Evolutionary conservation across 1,140 invertebrate species (phyloP), one percentile per base, ranked within the genome.

Genomic region (Nebria ingens): DNA sequence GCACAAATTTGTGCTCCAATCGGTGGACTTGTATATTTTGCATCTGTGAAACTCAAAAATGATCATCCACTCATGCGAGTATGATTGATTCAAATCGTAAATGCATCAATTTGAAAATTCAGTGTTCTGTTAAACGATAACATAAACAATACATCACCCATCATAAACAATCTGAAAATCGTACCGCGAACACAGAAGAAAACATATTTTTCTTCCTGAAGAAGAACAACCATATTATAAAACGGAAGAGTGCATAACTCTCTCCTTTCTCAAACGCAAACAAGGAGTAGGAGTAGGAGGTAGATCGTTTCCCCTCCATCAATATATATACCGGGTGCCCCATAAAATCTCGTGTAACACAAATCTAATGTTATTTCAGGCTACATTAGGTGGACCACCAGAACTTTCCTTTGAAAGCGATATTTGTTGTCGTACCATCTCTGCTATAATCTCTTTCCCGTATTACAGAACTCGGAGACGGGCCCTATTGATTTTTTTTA

Each of bases 351-450:
- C 40, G 9, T 45, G 40, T 45, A 45, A 17, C 40, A 45, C 40
- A 45, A 45, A 45, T 45, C 40, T 45, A 45, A 45, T 45, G 40
- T 45, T 45, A 45, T 45, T 45, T 45, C 40, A 45, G 40, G 40
- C 40, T 45, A 45, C 40, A 45, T 45, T 45, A 45, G 40, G 17
- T 12, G 40, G 17, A 17, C 40, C 40, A 45, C 9, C 40, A 45
- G 40, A 34, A 34, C 25, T 34, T 34, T 45, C 4, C 15, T 11
- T 17, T 11, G 40, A 45, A n/a, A 17, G 3, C 40, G 40, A 45
- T 45, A 45, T 45, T 45, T 45, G 40, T 45, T 45, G 40, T 17
- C 40, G 3, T 17, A 12, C 15, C 17, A 4, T 17, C 17, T 6
- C 40, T 6, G 9, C 40, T 17, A 45, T 45, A 45, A 45, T 45